Evolutionary conservation across 2,888 invertebrate genomes (phyloP).

Genomic region (Apomyelois bistriatella): DNA sequence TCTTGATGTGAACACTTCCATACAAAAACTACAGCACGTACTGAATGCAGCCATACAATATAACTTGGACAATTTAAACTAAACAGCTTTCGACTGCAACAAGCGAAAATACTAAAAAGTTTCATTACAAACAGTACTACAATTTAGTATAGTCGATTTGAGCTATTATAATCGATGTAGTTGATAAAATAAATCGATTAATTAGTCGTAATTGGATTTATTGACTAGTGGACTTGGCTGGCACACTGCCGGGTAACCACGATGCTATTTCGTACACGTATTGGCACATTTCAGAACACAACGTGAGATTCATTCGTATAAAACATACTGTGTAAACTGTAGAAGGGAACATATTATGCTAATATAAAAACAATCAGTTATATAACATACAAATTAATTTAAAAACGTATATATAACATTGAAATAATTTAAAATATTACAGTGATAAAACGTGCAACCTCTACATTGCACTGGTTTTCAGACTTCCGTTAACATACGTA

Average conservation of each 20-base stretch:
- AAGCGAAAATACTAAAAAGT: too few relatives aligned
- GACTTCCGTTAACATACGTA: too few relatives aligned
- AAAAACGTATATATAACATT: not conserved
- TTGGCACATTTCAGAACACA: conserved; percentile 37
- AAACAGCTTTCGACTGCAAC: too few relatives aligned
- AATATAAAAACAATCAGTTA: conserved; percentile 3
- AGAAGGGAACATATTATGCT: not conserved
- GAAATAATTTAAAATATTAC: not conserved
- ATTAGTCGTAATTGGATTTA: conserved; percentile 17
- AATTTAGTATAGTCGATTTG: conserved; percentile 18
- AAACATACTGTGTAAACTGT: too few relatives aligned
- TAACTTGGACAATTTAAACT: too few relatives aligned
- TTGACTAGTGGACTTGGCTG: conserved; percentile 47
- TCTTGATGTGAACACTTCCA: too few relatives aligned
- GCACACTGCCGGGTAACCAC: conserved; percentile 35
- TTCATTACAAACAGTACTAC: not conserved
- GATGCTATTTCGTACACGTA: conserved; percentile 26
- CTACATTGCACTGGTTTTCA: too few relatives aligned
- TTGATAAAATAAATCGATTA: not conserved
- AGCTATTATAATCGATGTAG: conserved; percentile 17
- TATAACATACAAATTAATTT: not conserved
- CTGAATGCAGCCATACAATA: too few relatives aligned
- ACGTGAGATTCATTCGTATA: not conserved
- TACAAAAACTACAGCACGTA: too few relatives aligned
- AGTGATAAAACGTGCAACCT: too few relatives aligned